phyloP scores from a whole-genome alignment of 2,797 vertebrate genomes.

The Caiman crocodilus region DNA sequence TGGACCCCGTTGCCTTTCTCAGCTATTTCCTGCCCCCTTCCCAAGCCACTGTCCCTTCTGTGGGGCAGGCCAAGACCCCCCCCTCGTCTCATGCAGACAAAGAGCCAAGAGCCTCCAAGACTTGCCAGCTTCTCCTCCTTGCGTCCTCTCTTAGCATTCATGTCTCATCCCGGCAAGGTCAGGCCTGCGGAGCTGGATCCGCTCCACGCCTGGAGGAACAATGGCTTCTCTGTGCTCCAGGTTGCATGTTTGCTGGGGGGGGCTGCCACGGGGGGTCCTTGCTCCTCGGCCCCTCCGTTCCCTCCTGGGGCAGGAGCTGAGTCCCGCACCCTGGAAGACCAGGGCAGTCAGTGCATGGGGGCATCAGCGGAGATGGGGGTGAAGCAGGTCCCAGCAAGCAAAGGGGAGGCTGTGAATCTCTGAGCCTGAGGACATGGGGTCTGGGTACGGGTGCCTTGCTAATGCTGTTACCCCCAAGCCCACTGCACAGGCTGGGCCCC shows the following conservation, averaged over 20 bases:
- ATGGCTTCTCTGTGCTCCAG: neutral
- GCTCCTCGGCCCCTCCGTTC: neutral
- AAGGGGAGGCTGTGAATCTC: neutral
- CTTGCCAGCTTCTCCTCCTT: neutral
- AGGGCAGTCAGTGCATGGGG: fast-evolving
- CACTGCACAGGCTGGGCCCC: fast-evolving
- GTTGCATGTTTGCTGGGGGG: fast-evolving
- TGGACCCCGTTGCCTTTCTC: no score
- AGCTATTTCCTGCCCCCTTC: no score
- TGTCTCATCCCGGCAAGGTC: neutral
- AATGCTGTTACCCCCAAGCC: no score
- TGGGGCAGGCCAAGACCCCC: no score
- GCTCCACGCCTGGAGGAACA: constrained; percentile 42
- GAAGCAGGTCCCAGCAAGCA: fast-evolving
- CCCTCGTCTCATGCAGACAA: no score
- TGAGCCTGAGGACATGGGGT: neutral
- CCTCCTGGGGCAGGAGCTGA: neutral
- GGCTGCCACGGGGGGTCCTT: neutral
- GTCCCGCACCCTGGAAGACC: neutral
- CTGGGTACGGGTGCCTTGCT: no score
- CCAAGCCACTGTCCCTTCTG: no score
- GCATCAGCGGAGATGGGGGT: fast-evolving
- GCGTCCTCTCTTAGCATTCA: constrained; percentile 28
- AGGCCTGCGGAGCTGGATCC: neutral
- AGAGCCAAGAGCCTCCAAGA: no score